phyloP scores from a whole-genome alignment of 2,888 invertebrate species.

The Atrina japonica region DNA sequence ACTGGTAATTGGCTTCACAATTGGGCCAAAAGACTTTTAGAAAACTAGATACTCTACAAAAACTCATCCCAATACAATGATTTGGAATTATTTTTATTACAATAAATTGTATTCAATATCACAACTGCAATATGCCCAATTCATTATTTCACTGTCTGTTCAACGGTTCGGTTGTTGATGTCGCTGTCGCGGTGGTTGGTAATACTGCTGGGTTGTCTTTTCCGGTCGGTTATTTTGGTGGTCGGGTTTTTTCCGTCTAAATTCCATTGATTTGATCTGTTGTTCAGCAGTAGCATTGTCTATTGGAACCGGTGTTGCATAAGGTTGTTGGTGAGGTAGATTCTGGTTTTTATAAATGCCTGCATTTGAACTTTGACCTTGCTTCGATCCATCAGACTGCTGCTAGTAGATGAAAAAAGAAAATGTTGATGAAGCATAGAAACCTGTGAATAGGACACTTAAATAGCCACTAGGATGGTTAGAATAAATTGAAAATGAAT shows the following conservation, averaged over 20 bases:
- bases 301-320: constrained; percentile 1
- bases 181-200: constrained; percentile 42
- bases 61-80: no score
- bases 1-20: no score
- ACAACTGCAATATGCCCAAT: no score
- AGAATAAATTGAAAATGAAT: no score
- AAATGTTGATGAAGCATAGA: no score
- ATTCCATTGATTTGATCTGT: constrained; percentile 38
- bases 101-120: no score
- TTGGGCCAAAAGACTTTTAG: no score
- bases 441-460: no score
- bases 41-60: no score
- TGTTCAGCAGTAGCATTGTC: not conserved
- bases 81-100: no score
- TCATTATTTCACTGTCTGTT: no score
- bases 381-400: not conserved
- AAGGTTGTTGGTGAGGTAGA: constrained; percentile 26
- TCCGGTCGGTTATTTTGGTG: constrained; percentile 1
- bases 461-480: no score
- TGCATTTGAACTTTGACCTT: not conserved
- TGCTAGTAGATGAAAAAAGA: not conserved
- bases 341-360: constrained; percentile 7
- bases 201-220: constrained; percentile 27
- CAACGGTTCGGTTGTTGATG: constrained; percentile 3
- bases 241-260: constrained; percentile 24